phyloP scores from a whole-genome alignment of 2,113 vertebrate species.

The Porphyrio hochstetteri region DNA sequence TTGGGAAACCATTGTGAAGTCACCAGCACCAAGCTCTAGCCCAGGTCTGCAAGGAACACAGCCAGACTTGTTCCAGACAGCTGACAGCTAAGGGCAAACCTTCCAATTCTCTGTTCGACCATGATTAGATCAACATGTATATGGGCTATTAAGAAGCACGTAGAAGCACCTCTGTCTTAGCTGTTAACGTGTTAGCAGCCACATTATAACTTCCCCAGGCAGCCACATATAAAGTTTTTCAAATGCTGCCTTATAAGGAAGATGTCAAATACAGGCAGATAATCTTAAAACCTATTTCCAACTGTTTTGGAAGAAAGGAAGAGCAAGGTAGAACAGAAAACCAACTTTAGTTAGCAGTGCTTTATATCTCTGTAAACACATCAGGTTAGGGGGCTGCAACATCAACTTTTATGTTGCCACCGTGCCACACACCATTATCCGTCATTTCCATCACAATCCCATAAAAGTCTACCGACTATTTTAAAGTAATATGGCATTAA shows the following conservation, averaged over 20 bases:
- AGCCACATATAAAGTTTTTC: background rate
- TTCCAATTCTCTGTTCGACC: background rate
- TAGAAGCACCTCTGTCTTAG: background rate
- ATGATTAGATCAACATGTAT: background rate
- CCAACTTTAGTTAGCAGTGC: background rate
- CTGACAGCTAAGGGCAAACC: background rate
- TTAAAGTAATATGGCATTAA: background rate
- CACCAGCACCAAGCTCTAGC: background rate
- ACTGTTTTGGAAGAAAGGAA: background rate
- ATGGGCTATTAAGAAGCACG: background rate
- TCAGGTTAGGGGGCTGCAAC: background rate
- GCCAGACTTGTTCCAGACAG: background rate
- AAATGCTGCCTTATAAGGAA: background rate
- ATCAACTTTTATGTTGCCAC: background rate
- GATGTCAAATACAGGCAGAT: background rate
- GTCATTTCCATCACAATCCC: background rate
- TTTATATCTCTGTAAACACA: background rate
- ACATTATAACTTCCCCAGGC: background rate
- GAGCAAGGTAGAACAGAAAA: background rate
- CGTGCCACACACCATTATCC: background rate
- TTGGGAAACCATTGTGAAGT: slow-evolving; percentile 2
- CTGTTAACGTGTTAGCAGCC: background rate
- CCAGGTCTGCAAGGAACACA: background rate
- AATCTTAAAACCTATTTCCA: background rate
- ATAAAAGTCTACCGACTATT: background rate